Evolutionary conservation across 2,797 vertebrate species (phyloP).

Genomic region (Pseudochromis fuscus): DNA sequence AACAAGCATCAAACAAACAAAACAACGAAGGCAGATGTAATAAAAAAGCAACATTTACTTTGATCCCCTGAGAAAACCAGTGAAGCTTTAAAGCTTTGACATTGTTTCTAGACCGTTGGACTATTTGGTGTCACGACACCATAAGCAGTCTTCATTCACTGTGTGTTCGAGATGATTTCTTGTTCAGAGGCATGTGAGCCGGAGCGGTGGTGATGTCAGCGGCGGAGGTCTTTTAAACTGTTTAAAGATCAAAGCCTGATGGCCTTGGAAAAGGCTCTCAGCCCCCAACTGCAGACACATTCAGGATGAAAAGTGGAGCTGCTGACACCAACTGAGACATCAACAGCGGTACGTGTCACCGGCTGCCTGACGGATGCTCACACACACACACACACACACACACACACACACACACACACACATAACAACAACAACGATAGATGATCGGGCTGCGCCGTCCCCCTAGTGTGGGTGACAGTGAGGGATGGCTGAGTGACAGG

Average conservation of each 20-base stretch:
- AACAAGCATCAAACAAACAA: too few relatives aligned
- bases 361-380: constrained; percentile 57
- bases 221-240: constrained; percentile 28
- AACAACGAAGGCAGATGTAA: too few relatives aligned
- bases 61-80: background rate
- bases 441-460: constrained; percentile 59
- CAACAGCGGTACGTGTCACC: constrained; percentile 68
- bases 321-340: constrained; percentile 79
- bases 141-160: background rate
- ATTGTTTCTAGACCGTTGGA: background rate
- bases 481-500: constrained; percentile 72
- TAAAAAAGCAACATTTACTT: too few relatives aligned
- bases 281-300: constrained; percentile 61
- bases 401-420: constrained; percentile 18
- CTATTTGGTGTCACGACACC: background rate
- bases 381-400: constrained; percentile 15
- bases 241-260: constrained; percentile 26
- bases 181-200: constrained; percentile 7
- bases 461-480: constrained; percentile 59
- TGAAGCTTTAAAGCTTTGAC: background rate
- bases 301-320: constrained; percentile 75
- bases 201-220: constrained; percentile 35
- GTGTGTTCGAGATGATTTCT: background rate
- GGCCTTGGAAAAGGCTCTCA: constrained; percentile 36
- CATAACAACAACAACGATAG: constrained; percentile 51